These are phyloP conservation scores for Calidris pygmaea DNA, from an alignment of 2,113 vertebrate species.

Conservation along the genomic window DNA sequence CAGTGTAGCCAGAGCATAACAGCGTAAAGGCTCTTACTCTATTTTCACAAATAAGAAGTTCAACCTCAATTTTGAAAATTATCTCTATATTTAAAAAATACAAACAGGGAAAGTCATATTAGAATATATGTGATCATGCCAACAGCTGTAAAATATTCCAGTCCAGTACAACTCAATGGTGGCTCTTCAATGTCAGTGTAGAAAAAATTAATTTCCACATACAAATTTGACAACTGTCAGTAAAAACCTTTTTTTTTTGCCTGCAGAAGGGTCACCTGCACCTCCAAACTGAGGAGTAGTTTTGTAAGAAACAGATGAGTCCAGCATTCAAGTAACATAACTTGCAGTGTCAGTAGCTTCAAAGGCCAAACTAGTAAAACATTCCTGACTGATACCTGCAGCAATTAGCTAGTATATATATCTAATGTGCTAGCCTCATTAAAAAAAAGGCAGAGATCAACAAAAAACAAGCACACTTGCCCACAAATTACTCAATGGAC, in stretches of 20 bases:
- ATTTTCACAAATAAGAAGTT: background rate
- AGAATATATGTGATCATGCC: background rate
- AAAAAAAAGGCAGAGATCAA: background rate
- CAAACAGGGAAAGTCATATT: background rate
- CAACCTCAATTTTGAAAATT: background rate
- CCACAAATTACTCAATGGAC: background rate
- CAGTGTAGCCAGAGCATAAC: background rate
- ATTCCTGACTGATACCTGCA: background rate
- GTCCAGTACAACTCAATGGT: background rate
- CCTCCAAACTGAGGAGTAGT: background rate
- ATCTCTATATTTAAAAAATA: background rate
- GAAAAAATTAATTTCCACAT: background rate
- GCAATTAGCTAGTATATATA: background rate
- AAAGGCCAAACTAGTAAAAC: background rate
- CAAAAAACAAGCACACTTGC: background rate
- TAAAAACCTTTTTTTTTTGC: background rate
- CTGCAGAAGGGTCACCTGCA: background rate
- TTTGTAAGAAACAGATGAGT: background rate
- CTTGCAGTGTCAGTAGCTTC: background rate
- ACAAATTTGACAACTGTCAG: background rate
- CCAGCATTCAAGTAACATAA: background rate
- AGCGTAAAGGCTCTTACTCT: background rate
- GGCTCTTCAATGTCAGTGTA: accelerated
- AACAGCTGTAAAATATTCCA: background rate
- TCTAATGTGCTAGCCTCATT: background rate